Base-by-base conservation (phyloP, 2,888 invertebrate species). In the Brachyopa scutellaris region DNA sequence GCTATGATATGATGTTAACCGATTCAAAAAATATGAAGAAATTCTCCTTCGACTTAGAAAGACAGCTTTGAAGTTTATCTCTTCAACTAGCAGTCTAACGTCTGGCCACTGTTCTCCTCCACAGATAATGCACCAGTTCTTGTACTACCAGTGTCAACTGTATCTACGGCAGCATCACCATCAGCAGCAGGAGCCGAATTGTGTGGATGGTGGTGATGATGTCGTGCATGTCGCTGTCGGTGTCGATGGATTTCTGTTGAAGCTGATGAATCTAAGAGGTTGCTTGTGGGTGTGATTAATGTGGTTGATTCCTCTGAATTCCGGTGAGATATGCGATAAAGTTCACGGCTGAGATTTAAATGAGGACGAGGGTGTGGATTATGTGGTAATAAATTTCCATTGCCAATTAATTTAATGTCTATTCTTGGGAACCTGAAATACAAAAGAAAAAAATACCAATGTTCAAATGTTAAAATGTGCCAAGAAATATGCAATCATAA, bases 361-460 rank as follows among this genome's bases (percentile, higher is more conserved):
- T 85, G 85, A 36, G 85, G 80, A 59, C 84, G 85, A 64, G 86
- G 85, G 55, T 85, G 85, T 31, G 85, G 73, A 64, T 73, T 67
- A 49, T 72, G 70, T 8, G 80, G 72, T 29, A 80, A 62, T 84
- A 87, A 85, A 23, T 85, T 78, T 26, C 86, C 86, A 55, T 86
- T 86, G 40, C 89, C 89, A 53, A 87, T 85, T 61, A 88, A 84
- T 84, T 86, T 87, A 0, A 90, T 84, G 67, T 90, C 90, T 89
- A 90, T 77, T 85, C 90, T 88, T 87, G 90, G 90, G 62, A 85
- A 87, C 86, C 90, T 90, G 74, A 0, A 85, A 84, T 5, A 0
- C 2, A 13, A 51, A 73, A 53, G 2, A 19, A 31, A 40, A 33
- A 31, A 57, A 23, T 36, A 23, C n/a, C n/a, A n/a, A n/a, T 11